These are phyloP conservation scores for Drosophila pegasa DNA, from an alignment of 2,888 invertebrate species.

Conservation along the genomic window DNA sequence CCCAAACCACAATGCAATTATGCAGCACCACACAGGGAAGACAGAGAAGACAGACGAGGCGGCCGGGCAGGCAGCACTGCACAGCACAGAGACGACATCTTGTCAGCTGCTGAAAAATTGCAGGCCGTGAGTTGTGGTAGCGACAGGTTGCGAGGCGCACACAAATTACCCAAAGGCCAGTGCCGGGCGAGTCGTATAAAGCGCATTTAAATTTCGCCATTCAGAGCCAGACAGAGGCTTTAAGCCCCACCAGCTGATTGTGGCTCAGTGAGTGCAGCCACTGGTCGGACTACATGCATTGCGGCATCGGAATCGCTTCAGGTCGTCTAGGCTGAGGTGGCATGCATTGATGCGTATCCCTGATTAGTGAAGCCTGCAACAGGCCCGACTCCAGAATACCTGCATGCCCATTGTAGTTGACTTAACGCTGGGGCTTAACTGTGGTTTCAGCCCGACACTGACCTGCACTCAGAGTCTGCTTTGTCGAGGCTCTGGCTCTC, in stretches of 20 bases:
- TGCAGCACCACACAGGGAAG: slow-evolving; percentile 54
- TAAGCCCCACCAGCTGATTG: slow-evolving; percentile 4
- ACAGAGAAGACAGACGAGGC: background rate
- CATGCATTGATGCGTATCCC: slow-evolving; percentile 43
- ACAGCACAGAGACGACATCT: slow-evolving; percentile 61
- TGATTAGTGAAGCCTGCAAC: slow-evolving; percentile 35
- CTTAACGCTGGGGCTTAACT: slow-evolving; percentile 9
- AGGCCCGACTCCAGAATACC: slow-evolving; percentile 21
- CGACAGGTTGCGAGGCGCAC: slow-evolving; percentile 44
- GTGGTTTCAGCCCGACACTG: slow-evolving; percentile 6
- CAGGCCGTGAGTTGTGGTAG: slow-evolving; percentile 23
- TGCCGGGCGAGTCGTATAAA: background rate
- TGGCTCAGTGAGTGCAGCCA: slow-evolving; percentile 10
- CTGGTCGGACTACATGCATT: slow-evolving; percentile 29
- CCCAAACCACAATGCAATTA: slow-evolving; percentile 78
- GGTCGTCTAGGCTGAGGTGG: background rate
- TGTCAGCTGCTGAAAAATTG: slow-evolving; percentile 78
- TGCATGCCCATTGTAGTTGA: slow-evolving; percentile 21
- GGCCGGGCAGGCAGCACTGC: background rate
- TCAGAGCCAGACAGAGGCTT: slow-evolving; percentile 9
- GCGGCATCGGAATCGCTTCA: slow-evolving; percentile 12
- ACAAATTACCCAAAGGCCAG: slow-evolving; percentile 70
- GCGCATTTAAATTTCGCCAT: slow-evolving; percentile 45
- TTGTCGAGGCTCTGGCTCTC: background rate
- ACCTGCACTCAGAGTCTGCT: slow-evolving; percentile 1